Conservation (phyloP, 2,888 invertebrate genomes). For the Thecocarcelia acutangulata region DNA sequence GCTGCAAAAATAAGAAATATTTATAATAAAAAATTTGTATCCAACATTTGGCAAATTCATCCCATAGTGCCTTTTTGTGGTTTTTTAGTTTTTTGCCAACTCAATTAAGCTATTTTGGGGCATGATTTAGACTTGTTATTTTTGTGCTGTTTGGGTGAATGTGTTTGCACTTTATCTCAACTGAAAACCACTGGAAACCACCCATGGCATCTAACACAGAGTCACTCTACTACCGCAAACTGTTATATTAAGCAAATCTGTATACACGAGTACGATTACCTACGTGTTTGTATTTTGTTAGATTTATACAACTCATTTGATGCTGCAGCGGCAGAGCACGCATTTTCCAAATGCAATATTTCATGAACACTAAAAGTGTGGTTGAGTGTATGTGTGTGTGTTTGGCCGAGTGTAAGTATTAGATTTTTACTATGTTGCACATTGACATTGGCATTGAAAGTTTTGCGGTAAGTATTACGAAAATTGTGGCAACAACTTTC, state of each 20-base stretch:
- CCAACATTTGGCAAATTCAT: neutral
- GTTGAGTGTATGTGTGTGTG: neutral
- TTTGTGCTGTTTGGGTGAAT: neutral
- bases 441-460: conserved; percentile 68
- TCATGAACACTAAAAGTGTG: neutral
- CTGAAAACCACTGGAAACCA: conserved; percentile 64
- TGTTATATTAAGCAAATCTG: neutral
- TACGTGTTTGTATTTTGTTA: neutral
- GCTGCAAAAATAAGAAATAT: too few species aligned
- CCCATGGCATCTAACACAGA: conserved; percentile 47
- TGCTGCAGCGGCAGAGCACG: conserved; percentile 41
- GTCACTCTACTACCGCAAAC: conserved; percentile 24
- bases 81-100: conserved; percentile 41
- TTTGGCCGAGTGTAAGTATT: neutral
- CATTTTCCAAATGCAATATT: conserved; percentile 6
- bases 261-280: too few species aligned
- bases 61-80: conserved; percentile 37
- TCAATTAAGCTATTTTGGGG: conserved; percentile 57
- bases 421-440: conserved; percentile 40
- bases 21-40: too few species aligned
- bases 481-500: conserved; percentile 53
- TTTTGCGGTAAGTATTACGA: conserved; percentile 51
- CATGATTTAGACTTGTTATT: conserved; percentile 45
- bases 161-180: conserved; percentile 28
- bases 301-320: conserved; percentile 45